Evolutionary conservation across 1,140 invertebrate species (phyloP).

Genomic region (Aethina tumida): DNA sequence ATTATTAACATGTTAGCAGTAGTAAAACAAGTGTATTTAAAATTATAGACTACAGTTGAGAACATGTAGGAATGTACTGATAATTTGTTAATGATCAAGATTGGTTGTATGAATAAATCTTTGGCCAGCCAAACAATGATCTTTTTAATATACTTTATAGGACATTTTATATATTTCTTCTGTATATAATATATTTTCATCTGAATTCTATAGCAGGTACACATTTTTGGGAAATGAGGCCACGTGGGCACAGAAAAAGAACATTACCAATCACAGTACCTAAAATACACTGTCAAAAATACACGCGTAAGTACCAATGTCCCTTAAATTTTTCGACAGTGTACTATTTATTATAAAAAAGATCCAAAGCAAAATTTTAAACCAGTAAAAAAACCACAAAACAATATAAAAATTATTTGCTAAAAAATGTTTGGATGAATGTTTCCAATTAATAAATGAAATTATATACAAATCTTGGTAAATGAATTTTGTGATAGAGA

Average conservation of each 20-base stretch:
- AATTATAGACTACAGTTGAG: too few relatives aligned
- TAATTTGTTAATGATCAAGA: too few relatives aligned
- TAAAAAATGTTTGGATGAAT: conserved; percentile 10
- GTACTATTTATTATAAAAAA: conserved; percentile 2
- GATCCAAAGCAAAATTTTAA: background rate
- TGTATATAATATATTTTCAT: conserved; percentile 19
- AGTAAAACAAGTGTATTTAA: background rate
- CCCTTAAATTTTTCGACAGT: background rate
- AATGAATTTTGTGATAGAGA: too few relatives aligned
- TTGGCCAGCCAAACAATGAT: conserved; percentile 18
- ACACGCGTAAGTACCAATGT: background rate
- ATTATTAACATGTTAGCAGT: background rate
- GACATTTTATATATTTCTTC: too few relatives aligned
- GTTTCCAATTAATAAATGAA: too few relatives aligned
- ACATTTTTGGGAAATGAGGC: conserved; percentile 15
- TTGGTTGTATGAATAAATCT: too few relatives aligned
- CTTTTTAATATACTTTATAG: conserved; percentile 11
- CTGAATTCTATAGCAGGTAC: conserved; percentile 22
- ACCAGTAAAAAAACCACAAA: conserved; percentile 5
- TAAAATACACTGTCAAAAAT: conserved; percentile 4
- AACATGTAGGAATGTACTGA: too few relatives aligned
- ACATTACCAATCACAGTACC: conserved; percentile 14
- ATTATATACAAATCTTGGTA: conserved; percentile 9
- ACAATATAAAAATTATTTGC: conserved; percentile 5
- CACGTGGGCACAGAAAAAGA: conserved; percentile 2